Conservation (phyloP, 2,888 invertebrate species). For the Athripsodes cinereus region DNA sequence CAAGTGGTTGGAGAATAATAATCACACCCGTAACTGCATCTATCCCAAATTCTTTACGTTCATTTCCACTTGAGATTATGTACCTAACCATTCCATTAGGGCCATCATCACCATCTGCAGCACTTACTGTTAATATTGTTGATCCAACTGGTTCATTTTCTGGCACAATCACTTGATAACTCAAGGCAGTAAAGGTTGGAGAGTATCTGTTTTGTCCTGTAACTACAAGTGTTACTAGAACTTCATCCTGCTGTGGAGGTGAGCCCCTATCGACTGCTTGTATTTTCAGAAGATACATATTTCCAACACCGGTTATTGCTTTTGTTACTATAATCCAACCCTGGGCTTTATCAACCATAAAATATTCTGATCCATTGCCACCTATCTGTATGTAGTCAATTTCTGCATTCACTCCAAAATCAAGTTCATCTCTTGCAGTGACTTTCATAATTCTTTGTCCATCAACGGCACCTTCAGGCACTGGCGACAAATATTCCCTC, state of each 20-base stretch:
- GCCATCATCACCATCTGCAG: constrained; percentile 79
- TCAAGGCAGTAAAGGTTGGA: constrained; percentile 77
- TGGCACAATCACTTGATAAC: constrained; percentile 85
- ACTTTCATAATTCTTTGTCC: constrained; percentile 71
- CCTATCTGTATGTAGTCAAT: constrained; percentile 68
- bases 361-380: constrained; percentile 73
- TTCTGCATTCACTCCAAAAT: constrained; percentile 86
- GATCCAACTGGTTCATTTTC: constrained; percentile 87
- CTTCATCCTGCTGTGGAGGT: constrained; percentile 76
- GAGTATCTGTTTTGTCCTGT: constrained; percentile 77
- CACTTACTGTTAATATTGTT: constrained; percentile 76
- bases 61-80: constrained; percentile 77
- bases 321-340: constrained; percentile 77
- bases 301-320: constrained; percentile 51
- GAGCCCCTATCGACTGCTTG: constrained; percentile 82
- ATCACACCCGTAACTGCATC: constrained; percentile 73
- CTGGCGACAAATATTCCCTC: constrained; percentile 69
- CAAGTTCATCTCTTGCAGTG: constrained; percentile 67
- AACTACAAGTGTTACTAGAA: constrained; percentile 66
- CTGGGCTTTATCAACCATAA: constrained; percentile 65
- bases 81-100: constrained; percentile 87
- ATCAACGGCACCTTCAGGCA: constrained; percentile 67
- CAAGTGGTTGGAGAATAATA: constrained; percentile 71
- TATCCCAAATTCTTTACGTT: constrained; percentile 72
- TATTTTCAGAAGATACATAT: constrained; percentile 61